Base-by-base conservation (phyloP, 2,888 invertebrate species). In the Auanema sp. region DNA sequence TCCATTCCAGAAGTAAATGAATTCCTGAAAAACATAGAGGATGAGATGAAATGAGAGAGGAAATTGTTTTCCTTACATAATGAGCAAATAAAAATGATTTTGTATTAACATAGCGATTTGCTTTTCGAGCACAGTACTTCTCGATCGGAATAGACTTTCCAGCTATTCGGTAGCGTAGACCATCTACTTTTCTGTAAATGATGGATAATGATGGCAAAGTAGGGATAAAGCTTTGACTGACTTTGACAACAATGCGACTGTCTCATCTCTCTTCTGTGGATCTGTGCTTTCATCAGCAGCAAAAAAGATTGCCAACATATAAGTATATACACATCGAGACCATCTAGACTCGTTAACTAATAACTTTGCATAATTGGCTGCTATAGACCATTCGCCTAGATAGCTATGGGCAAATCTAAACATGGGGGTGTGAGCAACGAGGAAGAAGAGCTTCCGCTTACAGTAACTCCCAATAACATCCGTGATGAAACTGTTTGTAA, bases 121-220 rank as follows among this genome's bases (percentile, higher is more conserved):
- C 89, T 76, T 92, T 92, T 82, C 90, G 90, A n/a, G 92, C 89
- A 52, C 91, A 91, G 85, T 95, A 96, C 85, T 97, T 97, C 85
- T 97, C 96, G 89, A 95, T 91, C 1, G 97, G 96, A 71, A 97
- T 86, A 0, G 95, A 95, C 86, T 96, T 96, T 0, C 97, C 96
- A 40, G 95, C 94, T 60, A 96, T 92, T 63, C 91, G 89, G 83
- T 93, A 92, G 80, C 92, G 92, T 84, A 90, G 89, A 58, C 87
- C 87, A 2, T 93, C 91, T 5, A 92, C 91, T 77, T 90, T 89
- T 75, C 91, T 91, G 84, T 50, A 84, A 80, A 23, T 8, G 14
- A 5, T 5, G 33, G 33, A 33, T 33, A 33, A 33, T 33, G 33
- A 33, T 33, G 4, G 24, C 1, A 40, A 6, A 41, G 24, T 16